A percentile compares a stretch with the other conserved stretches of the same genome.
Conservation (phyloP, 2,888 invertebrate species). For the Trichacis sp. region DNA sequence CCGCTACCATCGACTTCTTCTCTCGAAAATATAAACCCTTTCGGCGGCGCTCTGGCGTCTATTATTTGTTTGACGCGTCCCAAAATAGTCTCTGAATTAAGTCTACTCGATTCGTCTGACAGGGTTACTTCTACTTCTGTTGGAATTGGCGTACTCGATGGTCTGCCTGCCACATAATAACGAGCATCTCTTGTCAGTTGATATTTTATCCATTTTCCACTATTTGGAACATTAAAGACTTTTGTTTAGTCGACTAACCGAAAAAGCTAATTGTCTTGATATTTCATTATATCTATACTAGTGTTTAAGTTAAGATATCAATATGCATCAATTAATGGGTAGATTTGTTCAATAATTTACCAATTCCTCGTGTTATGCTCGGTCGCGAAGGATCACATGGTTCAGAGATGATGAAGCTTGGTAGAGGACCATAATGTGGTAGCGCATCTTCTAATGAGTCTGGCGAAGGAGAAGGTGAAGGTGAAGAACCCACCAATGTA, state of each 20-base stretch:
- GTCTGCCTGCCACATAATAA: no score
- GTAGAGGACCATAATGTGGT: conserved; percentile 62
- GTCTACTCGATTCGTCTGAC: conserved; percentile 83
- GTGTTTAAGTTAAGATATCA: no score
- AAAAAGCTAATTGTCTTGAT: no score
- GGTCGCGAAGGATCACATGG: conserved; percentile 81
- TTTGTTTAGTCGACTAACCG: no score
- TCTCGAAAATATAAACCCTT: conserved; percentile 73
- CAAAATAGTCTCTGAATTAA: conserved; percentile 84
- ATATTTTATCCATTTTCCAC: no score
- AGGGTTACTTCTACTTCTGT: conserved; percentile 78
- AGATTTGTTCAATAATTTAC: no score
- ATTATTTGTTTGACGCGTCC: conserved; percentile 84
- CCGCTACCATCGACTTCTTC: conserved; percentile 69
- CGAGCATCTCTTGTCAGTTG: no score
- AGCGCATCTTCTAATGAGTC: conserved; percentile 64
- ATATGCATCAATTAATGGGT: no score
- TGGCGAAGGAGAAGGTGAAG: conserved; percentile 73
- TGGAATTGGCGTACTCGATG: conserved; percentile 59
- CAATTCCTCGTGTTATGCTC: conserved; percentile 84
- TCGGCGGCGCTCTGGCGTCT: conserved; percentile 82
- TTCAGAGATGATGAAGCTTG: conserved; percentile 78
- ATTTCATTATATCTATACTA: no score
- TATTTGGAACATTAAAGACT: no score
- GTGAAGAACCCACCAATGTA: conserved; percentile 80